A percentile compares a stretch with the other conserved stretches of the same genome.
Conservation (phyloP, 2,888 invertebrate species). For the Nudaria mundana region DNA sequence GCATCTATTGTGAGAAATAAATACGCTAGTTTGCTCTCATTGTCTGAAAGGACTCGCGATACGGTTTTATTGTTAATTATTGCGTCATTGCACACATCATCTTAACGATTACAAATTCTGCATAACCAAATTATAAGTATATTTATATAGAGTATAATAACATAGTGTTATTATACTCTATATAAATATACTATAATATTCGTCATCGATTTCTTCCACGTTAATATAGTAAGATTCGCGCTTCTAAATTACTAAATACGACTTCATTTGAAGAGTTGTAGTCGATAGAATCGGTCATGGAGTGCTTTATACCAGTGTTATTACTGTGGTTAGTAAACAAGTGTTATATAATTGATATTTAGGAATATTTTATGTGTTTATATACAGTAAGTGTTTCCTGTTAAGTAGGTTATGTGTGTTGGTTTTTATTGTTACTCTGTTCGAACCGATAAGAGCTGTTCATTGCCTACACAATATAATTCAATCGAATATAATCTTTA, state of each 20-base stretch:
- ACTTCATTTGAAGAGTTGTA: slow-evolving; percentile 15
- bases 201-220: slow-evolving; percentile 18
- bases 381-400: background rate
- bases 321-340: slow-evolving; percentile 18
- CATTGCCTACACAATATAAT: background rate
- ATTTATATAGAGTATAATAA: too few species aligned
- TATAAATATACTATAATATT: too few species aligned
- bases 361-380: background rate
- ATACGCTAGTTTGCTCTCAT: background rate
- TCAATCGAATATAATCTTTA: too few species aligned
- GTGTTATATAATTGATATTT: background rate
- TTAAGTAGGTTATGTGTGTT: background rate
- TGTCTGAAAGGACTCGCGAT: background rate
- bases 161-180: too few species aligned
- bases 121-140: background rate
- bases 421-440: background rate
- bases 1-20: background rate
- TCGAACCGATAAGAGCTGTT: background rate
- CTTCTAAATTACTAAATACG: slow-evolving; percentile 8
- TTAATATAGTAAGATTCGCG: slow-evolving; percentile 8
- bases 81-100: background rate
- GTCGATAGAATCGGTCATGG: slow-evolving; percentile 20
- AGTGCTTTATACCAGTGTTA: slow-evolving; percentile 4
- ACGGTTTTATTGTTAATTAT: background rate
- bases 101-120: background rate